These are phyloP conservation scores for Arvicanthis niloticus DNA, from an alignment of 2,113 vertebrate species.

Conservation along the genomic window DNA sequence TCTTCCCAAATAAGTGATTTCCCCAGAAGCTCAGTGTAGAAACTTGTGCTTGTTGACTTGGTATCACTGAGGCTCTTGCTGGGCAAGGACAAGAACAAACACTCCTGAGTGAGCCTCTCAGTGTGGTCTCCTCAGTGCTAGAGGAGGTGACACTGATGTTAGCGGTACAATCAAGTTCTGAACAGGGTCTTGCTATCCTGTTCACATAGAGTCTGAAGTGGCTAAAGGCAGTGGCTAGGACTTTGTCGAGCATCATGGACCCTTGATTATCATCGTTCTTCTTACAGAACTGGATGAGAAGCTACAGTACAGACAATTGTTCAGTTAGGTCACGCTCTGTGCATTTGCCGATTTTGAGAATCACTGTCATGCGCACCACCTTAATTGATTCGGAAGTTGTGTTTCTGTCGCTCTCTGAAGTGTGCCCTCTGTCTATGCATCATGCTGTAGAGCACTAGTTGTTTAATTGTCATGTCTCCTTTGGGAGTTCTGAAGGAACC, in stretches of 20 bases:
- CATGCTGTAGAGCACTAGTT: background rate
- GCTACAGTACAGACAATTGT: background rate
- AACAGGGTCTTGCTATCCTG: background rate
- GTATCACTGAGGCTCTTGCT: background rate
- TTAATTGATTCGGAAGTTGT: background rate
- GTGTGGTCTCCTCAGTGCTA: background rate
- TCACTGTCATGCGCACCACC: background rate
- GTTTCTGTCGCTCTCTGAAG: background rate
- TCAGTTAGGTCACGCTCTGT: background rate
- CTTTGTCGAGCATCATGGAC: background rate
- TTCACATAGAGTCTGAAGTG: too few relatives aligned
- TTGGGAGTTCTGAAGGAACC: background rate
- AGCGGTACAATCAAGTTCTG: background rate
- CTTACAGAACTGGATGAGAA: background rate
- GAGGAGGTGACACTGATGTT: background rate
- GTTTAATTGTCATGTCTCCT: background rate
- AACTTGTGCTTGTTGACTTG: background rate
- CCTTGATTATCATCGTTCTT: background rate
- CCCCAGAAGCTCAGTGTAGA: background rate
- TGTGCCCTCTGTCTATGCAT: background rate
- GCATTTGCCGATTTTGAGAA: conserved; percentile 12
- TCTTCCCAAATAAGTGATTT: background rate
- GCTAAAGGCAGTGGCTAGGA: background rate
- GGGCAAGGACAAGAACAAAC: background rate
- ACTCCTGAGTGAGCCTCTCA: background rate